Base-by-base conservation (phyloP, 2,888 invertebrate species). In the Sialis lutaria region DNA sequence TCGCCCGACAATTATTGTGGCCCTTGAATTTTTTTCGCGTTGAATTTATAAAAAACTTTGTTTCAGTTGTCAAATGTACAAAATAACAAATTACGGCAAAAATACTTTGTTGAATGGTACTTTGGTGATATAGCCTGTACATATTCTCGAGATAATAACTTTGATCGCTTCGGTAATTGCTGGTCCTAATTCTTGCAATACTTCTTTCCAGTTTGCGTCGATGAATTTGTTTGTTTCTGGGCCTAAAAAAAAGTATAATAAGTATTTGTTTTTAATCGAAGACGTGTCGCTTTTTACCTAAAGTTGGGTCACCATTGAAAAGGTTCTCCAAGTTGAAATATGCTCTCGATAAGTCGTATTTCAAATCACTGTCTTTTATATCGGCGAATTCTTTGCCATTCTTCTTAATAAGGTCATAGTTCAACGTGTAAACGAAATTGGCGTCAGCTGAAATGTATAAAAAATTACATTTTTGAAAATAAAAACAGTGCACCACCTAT, bases 161-260 rank as follows among this genome's bases (percentile, higher is more conserved):
- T 8, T 37, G 31, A 42, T 42, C 2, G 42, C 31, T 42, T 42
- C 42, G 7, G 42, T 31, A 31, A 63, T 51, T 1, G 63, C 59
- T 8, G 61, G 60, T 4, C 57, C 58, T 12, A 66, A 50, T 35
- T 64, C 65, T 31, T 57, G 58, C 33, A 63, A 51, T 2, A 67
- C 58, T 45, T 64, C 64, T 49, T 53, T 51, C 59, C 64, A 64
- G 50, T 67, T 65, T 39, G 67, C 67, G 51, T 67, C 64, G 40
- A 68, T 53, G 46, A 68, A 60, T 45, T 55, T 52, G 49, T 66
- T 67, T 60, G 64, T 65, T 50, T 62, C 59, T 7, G 58, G 58
- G 35, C 64, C 67, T 66, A 51, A 48, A 60, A 58, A 5, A 41
- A 10, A 8, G 6, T n/a, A n/a, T 41, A 8, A 13, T 41, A 6